A percentile compares a stretch with the other conserved stretches of the same genome.
phyloP scores from a whole-genome alignment of 2,113 vertebrate genomes.

The Chamaetylas fuelleborni region DNA sequence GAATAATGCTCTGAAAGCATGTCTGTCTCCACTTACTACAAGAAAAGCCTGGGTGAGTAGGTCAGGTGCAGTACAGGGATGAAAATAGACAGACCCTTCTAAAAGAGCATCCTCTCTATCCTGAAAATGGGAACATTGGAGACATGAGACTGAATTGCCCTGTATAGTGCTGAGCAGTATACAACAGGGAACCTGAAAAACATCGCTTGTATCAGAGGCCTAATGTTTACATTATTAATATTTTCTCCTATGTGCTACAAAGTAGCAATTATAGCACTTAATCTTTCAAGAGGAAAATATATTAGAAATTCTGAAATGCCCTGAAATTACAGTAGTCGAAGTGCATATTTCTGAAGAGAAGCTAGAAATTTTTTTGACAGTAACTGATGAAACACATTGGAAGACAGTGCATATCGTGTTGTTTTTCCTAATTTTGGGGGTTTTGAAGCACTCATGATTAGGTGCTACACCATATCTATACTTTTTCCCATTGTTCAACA shows the following conservation, averaged over 20 bases:
- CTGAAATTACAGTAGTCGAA: neutral
- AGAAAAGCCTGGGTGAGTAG: neutral
- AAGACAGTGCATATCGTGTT: neutral
- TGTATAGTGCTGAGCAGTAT: neutral
- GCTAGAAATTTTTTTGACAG: neutral
- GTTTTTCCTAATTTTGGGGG: accelerated
- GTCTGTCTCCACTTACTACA: neutral
- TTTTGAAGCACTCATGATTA: neutral
- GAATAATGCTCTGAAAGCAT: conserved; percentile 20
- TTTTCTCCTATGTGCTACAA: neutral
- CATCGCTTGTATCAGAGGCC: neutral
- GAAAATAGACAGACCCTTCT: neutral
- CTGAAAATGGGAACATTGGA: neutral
- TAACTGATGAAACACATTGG: neutral
- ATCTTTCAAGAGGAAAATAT: neutral
- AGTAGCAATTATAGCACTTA: neutral
- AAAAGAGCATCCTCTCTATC: neutral
- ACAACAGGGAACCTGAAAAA: neutral
- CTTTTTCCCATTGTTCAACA: neutral
- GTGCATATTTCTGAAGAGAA: neutral
- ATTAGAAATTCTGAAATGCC: neutral
- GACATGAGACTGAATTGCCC: neutral
- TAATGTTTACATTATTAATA: neutral
- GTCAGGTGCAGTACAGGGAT: neutral
- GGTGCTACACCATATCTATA: neutral